Base-by-base conservation (phyloP, 2,797 vertebrate genomes). In the Odontamblyopus lacepedii region DNA sequence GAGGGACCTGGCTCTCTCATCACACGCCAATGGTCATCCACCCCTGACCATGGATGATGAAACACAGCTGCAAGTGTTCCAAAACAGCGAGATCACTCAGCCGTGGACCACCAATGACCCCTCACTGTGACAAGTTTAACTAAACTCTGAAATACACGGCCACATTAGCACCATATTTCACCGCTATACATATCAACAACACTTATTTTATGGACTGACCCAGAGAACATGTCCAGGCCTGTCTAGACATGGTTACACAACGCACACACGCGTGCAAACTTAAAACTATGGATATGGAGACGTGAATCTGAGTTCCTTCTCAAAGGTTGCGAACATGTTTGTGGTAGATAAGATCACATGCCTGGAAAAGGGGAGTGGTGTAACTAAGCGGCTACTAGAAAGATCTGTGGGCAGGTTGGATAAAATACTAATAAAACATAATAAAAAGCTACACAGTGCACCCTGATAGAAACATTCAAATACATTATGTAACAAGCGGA, bases 281-380 rank as follows among this genome's bases (percentile, higher is more conserved):
- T 50, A 7, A 3, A 30, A 3, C 2, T 15, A 48, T 16, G 8
- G 9, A 9, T 30, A 56, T 9, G 2, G 5, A 26, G 26, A 6
- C 12, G 44, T 15, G 51, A 6, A 51, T 6, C 5, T 59, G 38
- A 53, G 59, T 67, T 32, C 0, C 16, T 67, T 64, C 66, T 62
- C 29, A 56, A 12, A 67, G 73, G 67, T 70, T 55, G 60, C 59
- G 60, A 60, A 71, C 63, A 53, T 19, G 56, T 68, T 74, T 66
- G 1, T 63, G 79, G 86, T 75, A 85, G 83, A 89, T 70, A 78
- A 13, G 78, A 86, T 90, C 90, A 92, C 88, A 87, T 91, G 90
- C 80, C 76, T 55, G 26, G 51, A 26, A 48, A 53, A 18, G 8
- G 41, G 27, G 23, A 7, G 64, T 63, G 15, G 67, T 67, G 38